Base-by-base conservation (phyloP, 2,888 invertebrate genomes). In the Aleiodes alternator region DNA sequence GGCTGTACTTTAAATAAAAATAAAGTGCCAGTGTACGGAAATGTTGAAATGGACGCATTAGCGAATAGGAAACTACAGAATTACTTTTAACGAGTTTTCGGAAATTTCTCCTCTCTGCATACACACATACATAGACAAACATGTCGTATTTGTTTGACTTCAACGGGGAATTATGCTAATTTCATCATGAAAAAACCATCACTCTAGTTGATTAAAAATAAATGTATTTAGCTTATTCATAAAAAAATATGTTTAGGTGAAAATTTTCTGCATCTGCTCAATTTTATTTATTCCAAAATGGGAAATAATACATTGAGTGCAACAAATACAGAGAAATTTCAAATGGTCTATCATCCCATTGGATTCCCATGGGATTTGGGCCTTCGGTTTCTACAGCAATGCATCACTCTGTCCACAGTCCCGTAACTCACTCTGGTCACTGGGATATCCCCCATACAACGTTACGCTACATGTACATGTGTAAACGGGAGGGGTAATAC, bases 341-440 rank as follows among this genome's bases (percentile, higher is more conserved):
- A 8, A 43, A 8, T 43, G 43, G 43, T 43, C 64, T 73, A 72
- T 75, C 82, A 72, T 75, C 82, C 82, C 80, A 83, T 84, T 87
- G 86, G 86, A 86, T 86, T 88, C 88, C 86, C 88, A 76, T 84
- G 87, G 88, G 89, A 87, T 82, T 85, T 81, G 82, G 86, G 85
- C 86, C 86, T 86, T 84, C 84, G 85, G 85, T 85, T 87, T 80
- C 80, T 76, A 79, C 80, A 84, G 87, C 88, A 86, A 89, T 89
- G 87, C 87, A 89, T 89, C 89, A 89, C 88, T 84, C 87, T 88
- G 89, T 89, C 89, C 88, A 84, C 89, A 88, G 86, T 80, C 84
- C 84, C 87, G 89, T 88, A 89, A 88, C 87, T 89, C 88, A 88
- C 84, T 81, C 76, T 61, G 55, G 53, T 79, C 80, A 64, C 72